Base-by-base conservation (phyloP, 37 sponge, comb jelly and placozoan genomes). In the Amphimedon queenslandica region DNA sequence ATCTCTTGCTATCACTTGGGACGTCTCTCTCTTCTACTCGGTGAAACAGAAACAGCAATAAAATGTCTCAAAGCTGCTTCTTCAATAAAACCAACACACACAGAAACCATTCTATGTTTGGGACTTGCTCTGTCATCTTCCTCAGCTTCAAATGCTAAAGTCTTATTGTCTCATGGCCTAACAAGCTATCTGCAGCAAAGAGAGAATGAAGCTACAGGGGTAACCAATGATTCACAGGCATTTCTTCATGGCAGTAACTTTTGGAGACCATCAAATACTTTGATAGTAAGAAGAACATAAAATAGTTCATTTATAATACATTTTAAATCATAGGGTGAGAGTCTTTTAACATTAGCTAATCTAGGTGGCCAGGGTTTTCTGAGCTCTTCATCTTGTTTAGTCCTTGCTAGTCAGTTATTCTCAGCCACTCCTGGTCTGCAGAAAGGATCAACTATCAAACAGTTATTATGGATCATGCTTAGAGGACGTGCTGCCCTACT, bases 1-100 rank as follows among this genome's bases (percentile, higher is more conserved):
- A 51, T 31, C 2, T 55, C 79, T 37, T 84, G 81, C 57, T 92
- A 81, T 65, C 80, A 87, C 37, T 80, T 93, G 39, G 98, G 94
- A 21, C 68, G 94, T 11, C 71, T 90, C 11, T 77, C 77, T n/a
- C 77, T 93, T 18, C 65, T 84, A 25, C 72, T 81, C 51, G 91
- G 88, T 36, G 88, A 93, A 30, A 71, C 60, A 2, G 80, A 77
- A 23, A 73, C 53, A 4, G 98, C 98, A 27, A 32, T 72, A 39
- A 56, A 70, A 21, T 82, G 80, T 66, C 86, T 97, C 36, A 87
- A 58, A 57, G 74, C 79, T 42, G 91, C 94, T 34, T 58, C 93
- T 41, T 82, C 84, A 3, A 57, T 65, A 37, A 90, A 80, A 66
- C 95, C 95, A 5, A 65, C 69, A 3, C 76, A 79, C 67, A 24